Evolutionary conservation across 2,888 invertebrate species (phyloP).

Genomic region (Nomada hirtipes): DNA sequence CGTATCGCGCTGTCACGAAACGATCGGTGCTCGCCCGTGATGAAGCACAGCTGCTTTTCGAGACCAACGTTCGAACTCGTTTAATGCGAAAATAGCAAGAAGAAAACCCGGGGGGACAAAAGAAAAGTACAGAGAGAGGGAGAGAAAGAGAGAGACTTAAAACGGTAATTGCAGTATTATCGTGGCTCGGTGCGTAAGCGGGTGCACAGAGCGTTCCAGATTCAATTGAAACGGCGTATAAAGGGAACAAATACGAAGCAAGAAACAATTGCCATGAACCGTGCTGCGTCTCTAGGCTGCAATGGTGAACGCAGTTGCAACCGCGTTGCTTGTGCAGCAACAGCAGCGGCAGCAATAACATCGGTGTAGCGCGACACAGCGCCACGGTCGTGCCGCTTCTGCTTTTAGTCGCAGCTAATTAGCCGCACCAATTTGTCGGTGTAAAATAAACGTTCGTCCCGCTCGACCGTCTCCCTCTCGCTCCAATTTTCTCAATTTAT

Average conservation of each 20-base stretch:
- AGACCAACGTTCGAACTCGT: neutral
- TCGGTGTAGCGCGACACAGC: conserved; percentile 42
- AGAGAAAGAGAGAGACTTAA: neutral
- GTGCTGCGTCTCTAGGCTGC: conserved; percentile 1
- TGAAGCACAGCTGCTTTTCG: neutral
- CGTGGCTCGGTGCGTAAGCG: conserved; percentile 12
- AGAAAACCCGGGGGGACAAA: neutral
- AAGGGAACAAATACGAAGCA: conserved; percentile 7
- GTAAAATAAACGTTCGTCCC: conserved; percentile 80
- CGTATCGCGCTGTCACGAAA: conserved; percentile 18
- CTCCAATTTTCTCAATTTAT: conserved; percentile 74
- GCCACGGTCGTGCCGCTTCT: conserved; percentile 73
- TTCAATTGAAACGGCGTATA: conserved; percentile 26
- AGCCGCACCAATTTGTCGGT: conserved; percentile 82
- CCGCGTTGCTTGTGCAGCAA: neutral
- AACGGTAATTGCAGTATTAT: conserved; percentile 36
- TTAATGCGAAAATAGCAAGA: neutral
- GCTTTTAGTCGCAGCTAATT: conserved; percentile 80
- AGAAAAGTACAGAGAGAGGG: neutral
- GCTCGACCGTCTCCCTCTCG: conserved; percentile 59
- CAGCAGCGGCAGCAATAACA: conserved; percentile 14
- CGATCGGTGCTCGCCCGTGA: neutral
- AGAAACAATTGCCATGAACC: conserved; percentile 30
- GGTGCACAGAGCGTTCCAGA: neutral
- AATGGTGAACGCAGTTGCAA: neutral